These are phyloP conservation scores for Anadara kagoshimensis DNA, from an alignment of 1,140 invertebrate genomes.

Conservation along the genomic window DNA sequence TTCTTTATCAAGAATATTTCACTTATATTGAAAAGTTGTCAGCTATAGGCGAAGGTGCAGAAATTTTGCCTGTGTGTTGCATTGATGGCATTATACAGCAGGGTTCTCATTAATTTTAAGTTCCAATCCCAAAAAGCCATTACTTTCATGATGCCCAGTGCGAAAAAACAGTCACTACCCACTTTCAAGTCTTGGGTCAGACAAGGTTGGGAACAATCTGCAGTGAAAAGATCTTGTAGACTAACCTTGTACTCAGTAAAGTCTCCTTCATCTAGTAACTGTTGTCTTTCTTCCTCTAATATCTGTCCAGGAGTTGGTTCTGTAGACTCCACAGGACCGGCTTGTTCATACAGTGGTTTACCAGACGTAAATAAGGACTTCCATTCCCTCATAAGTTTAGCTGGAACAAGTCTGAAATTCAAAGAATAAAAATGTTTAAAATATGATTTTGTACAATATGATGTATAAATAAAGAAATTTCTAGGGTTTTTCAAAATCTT, in stretches of 20 bases:
- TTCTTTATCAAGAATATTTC: too few relatives aligned
- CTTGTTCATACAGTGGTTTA: constrained; percentile 65
- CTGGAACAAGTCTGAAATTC: constrained; percentile 65
- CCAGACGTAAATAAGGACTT: constrained; percentile 67
- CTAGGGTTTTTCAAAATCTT: neutral
- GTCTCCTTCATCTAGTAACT: constrained; percentile 71
- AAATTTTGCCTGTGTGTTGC: too few relatives aligned
- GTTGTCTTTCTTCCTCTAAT: constrained; percentile 69
- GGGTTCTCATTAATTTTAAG: too few relatives aligned
- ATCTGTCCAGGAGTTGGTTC: constrained; percentile 66
- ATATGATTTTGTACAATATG: neutral
- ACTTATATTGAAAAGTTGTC: too few relatives aligned
- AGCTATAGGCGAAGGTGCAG: too few relatives aligned
- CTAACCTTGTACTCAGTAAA: constrained; percentile 72
- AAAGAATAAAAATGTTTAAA: neutral
- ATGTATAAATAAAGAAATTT: neutral
- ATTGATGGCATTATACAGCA: too few relatives aligned
- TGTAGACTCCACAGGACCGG: constrained; percentile 32
- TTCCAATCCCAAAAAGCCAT: too few relatives aligned
- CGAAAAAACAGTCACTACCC: too few relatives aligned
- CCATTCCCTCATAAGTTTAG: constrained; percentile 73
- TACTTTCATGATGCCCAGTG: too few relatives aligned
- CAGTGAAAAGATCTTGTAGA: neutral
- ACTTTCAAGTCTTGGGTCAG: too few relatives aligned
- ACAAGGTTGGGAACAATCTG: too few relatives aligned